Conservation (phyloP, 2,888 invertebrate species). For the Amiota communis region DNA sequence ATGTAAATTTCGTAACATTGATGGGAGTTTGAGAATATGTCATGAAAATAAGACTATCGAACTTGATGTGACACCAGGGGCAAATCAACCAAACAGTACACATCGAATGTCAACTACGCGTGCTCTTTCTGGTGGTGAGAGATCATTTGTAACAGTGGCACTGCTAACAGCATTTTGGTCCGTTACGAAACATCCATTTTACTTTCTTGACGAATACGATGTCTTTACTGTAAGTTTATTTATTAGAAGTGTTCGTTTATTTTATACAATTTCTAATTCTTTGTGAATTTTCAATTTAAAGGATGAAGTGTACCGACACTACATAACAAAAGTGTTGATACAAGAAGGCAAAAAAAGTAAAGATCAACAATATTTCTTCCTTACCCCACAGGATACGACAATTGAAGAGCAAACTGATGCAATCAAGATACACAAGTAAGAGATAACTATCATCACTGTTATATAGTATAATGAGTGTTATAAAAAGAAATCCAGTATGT, state of each 20-base stretch:
- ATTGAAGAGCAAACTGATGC: slow-evolving; percentile 54
- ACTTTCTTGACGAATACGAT: slow-evolving; percentile 96
- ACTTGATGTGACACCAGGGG: slow-evolving; percentile 76
- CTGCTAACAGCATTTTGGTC: slow-evolving; percentile 96
- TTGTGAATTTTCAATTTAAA: slow-evolving; percentile 68
- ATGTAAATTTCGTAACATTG: slow-evolving; percentile 64
- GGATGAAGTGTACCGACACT: slow-evolving; percentile 89
- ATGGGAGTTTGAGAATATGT: slow-evolving; percentile 71
- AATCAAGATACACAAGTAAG: slow-evolving; percentile 75
- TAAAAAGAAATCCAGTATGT: no score
- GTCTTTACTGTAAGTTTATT: slow-evolving; percentile 87
- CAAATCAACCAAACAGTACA: slow-evolving; percentile 71
- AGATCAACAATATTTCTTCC: slow-evolving; percentile 87
- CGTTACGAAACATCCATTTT: slow-evolving; percentile 92
- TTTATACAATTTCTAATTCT: background rate
- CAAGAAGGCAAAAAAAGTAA: slow-evolving; percentile 81
- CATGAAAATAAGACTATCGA: slow-evolving; percentile 54
- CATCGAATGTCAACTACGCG: slow-evolving; percentile 75
- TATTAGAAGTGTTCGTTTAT: slow-evolving; percentile 2
- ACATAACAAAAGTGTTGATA: slow-evolving; percentile 85
- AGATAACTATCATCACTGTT: slow-evolving; percentile 3
- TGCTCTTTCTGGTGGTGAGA: slow-evolving; percentile 94
- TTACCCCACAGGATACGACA: slow-evolving; percentile 89
- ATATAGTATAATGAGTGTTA: no score
- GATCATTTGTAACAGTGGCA: slow-evolving; percentile 95